Conservation (phyloP, 2,113 vertebrate species). For the Pao palembangensis region DNA sequence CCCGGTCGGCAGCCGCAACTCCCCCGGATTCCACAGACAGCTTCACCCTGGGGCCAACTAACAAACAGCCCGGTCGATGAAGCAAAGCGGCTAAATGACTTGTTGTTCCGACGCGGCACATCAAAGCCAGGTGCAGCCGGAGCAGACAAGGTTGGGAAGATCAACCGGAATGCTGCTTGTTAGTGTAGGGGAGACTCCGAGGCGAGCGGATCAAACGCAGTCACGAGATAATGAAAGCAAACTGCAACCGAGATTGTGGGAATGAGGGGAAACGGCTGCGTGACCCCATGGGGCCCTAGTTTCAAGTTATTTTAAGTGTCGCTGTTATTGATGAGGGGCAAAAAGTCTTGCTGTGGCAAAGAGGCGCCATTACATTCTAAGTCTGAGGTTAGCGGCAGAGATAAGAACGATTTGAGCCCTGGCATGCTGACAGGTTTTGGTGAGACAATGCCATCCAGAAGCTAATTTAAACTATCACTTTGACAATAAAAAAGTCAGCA, state of each 20-base stretch:
- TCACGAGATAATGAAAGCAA: slow-evolving; percentile 24
- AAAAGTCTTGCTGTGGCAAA: slow-evolving; percentile 25
- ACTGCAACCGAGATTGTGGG: background rate
- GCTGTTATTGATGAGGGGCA: slow-evolving; percentile 5
- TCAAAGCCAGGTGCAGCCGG: slow-evolving; percentile 61
- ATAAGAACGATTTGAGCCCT: background rate
- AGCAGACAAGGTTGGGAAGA: slow-evolving; percentile 18
- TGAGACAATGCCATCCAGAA: too few species aligned
- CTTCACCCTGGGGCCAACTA: slow-evolving; percentile 52
- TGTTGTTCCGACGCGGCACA: slow-evolving; percentile 42
- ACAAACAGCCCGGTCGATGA: slow-evolving; percentile 45
- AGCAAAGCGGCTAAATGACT: slow-evolving; percentile 56
- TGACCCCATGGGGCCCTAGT: background rate
- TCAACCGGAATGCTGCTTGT: slow-evolving; percentile 39
- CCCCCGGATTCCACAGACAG: slow-evolving; percentile 34
- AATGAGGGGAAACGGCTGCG: background rate
- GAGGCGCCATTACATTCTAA: slow-evolving; percentile 7
- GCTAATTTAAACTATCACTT: too few species aligned
- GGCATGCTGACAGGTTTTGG: too few species aligned
- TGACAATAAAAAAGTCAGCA: background rate
- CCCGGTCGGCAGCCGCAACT: background rate
- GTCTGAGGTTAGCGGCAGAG: slow-evolving; percentile 4
- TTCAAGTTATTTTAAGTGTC: slow-evolving; percentile 18
- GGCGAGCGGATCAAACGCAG: slow-evolving; percentile 32
- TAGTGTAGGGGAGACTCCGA: slow-evolving; percentile 37